Percentiles rank a stretch among this genome's conserved stretches.
These are phyloP conservation scores for Circaetus gallicus DNA, from an alignment of 2,113 vertebrate species.

Conservation along the genomic window DNA sequence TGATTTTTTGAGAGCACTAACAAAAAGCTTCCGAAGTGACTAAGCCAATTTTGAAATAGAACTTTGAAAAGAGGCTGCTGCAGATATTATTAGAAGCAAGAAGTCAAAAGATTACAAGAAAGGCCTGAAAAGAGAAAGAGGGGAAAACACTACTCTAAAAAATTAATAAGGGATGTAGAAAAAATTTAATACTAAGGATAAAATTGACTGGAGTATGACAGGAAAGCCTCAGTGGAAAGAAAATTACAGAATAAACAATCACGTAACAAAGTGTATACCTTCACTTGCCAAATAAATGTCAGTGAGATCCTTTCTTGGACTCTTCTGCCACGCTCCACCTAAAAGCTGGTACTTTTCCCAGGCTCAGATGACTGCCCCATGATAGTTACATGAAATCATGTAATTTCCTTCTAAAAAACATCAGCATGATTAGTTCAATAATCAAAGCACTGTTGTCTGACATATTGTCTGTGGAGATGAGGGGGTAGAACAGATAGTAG, in stretches of 20 bases:
- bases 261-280: accelerated
- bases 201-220: not conserved
- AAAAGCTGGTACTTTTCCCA: not conserved
- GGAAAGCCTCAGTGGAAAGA: not conserved
- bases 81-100: not conserved
- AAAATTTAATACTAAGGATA: not conserved
- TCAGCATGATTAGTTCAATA: not conserved
- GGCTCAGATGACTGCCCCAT: not conserved
- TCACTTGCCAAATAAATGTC: not conserved
- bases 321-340: not conserved
- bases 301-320: not conserved
- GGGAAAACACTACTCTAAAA: not conserved
- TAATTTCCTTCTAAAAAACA: not conserved
- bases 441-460: not conserved
- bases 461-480: not conserved
- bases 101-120: not conserved
- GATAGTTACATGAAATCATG: not conserved
- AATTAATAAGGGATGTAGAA: not conserved
- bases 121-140: not conserved
- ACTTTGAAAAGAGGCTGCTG: not conserved
- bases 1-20: not conserved
- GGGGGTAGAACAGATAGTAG: not conserved
- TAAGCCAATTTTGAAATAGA: not conserved
- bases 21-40: not conserved
- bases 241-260: not conserved